Conservation (phyloP, 2,797 vertebrate genomes). For the Paguma larvata region DNA sequence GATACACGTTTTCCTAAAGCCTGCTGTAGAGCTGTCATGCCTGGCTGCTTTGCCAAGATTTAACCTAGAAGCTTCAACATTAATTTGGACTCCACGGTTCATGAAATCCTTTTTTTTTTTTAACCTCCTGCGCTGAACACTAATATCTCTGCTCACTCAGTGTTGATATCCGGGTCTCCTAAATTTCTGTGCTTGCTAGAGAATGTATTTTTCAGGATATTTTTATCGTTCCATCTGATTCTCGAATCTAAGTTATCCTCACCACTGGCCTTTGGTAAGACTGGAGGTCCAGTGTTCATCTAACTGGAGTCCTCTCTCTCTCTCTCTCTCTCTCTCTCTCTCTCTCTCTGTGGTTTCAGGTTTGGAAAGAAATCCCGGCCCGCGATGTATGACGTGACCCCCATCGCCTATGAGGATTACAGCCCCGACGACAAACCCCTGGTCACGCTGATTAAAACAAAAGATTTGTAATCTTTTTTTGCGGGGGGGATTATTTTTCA, state of each 20-base stretch:
- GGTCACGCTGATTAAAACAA: slow-evolving; percentile 99
- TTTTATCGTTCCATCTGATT: slow-evolving; percentile 23
- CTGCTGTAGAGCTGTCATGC: background rate
- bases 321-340: background rate
- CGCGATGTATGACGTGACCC: slow-evolving; percentile 98
- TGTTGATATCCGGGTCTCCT: slow-evolving; percentile 6
- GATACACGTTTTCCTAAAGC: slow-evolving; percentile 31
- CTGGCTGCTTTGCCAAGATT: slow-evolving; percentile 36
- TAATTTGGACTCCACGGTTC: background rate
- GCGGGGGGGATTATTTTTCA: slow-evolving; percentile 89
- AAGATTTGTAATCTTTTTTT: slow-evolving; percentile 96
- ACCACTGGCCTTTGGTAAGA: background rate
- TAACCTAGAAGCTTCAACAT: background rate
- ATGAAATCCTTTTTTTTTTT: background rate
- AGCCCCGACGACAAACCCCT: slow-evolving; percentile 99
- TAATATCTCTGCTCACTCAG: background rate
- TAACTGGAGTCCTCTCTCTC: slow-evolving; percentile 62
- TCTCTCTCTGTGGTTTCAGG: slow-evolving; percentile 87
- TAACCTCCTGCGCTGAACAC: background rate
- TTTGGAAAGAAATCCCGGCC: slow-evolving; percentile 99
- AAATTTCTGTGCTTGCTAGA: slow-evolving; percentile 12
- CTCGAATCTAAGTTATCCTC: background rate
- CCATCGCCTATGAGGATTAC: slow-evolving; percentile 98
- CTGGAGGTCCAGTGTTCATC: background rate
- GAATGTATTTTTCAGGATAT: background rate